Percentiles rank a stretch among this genome's conserved stretches.
phyloP scores from a whole-genome alignment of 1,140 invertebrate genomes.

The Calycopis cecrops region DNA sequence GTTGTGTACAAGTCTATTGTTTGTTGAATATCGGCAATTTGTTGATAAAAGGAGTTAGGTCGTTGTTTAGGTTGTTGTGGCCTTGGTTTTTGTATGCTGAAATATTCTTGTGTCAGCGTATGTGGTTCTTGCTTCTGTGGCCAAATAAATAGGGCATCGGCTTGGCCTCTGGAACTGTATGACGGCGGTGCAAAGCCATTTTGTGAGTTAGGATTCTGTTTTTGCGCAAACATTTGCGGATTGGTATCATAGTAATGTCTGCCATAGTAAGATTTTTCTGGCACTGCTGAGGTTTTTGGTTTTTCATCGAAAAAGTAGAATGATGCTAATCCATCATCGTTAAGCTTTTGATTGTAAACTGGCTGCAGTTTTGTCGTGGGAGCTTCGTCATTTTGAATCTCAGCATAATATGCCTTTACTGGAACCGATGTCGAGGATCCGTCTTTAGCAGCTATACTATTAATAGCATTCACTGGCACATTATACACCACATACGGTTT shows the following conservation, averaged over 20 bases:
- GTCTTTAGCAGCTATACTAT: constrained; percentile 44
- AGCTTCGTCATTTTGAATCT: constrained; percentile 71
- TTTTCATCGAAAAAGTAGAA: constrained; percentile 78
- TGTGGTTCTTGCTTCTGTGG: constrained; percentile 72
- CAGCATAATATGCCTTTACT: constrained; percentile 76
- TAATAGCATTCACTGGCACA: constrained; percentile 54
- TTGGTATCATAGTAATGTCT: constrained; percentile 69
- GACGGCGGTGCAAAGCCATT: constrained; percentile 52
- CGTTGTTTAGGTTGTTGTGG: constrained; percentile 56
- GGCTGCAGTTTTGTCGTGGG: constrained; percentile 73
- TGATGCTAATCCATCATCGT: constrained; percentile 69
- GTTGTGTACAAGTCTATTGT: constrained; percentile 73
- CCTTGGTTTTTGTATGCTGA: constrained; percentile 67
- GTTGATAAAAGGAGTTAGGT: constrained; percentile 70
- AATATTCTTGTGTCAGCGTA: constrained; percentile 70
- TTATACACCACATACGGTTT: constrained; percentile 72
- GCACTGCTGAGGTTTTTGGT: constrained; percentile 56
- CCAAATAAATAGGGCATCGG: constrained; percentile 62
- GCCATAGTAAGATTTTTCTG: constrained; percentile 60
- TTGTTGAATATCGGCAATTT: constrained; percentile 74
- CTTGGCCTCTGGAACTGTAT: constrained; percentile 65
- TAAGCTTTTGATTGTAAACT: constrained; percentile 62
- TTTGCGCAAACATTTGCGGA: constrained; percentile 30
- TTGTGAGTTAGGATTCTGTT: constrained; percentile 47
- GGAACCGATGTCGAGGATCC: constrained; percentile 76